Conservation (phyloP, 1,140 invertebrate species). For the Halictus rubicundus region DNA sequence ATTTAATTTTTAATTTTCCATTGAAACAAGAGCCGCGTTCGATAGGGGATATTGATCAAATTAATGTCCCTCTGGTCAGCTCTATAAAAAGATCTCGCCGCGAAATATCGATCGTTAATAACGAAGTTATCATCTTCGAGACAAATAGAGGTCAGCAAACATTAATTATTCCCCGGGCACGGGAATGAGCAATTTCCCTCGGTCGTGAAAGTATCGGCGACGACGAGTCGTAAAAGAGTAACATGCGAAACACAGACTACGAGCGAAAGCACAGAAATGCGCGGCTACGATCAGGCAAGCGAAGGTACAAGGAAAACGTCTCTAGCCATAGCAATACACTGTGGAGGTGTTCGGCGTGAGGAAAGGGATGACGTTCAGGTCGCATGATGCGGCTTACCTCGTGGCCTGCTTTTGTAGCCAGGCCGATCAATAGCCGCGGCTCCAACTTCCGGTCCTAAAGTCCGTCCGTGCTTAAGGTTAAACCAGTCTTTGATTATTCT, state of each 20-base stretch:
- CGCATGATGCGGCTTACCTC: slow-evolving; percentile 74
- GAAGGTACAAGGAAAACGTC: neutral
- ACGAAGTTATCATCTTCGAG: no score
- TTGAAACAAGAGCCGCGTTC: no score
- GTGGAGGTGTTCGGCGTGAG: slow-evolving; percentile 58
- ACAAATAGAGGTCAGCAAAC: neutral
- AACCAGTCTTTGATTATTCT: slow-evolving; percentile 55
- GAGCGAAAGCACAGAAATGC: neutral
- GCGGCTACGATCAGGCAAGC: neutral
- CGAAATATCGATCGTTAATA: no score
- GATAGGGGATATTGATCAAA: no score
- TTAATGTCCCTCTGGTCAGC: no score
- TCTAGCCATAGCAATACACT: neutral
- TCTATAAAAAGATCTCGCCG: no score
- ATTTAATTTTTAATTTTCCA: no score
- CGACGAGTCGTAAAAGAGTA: neutral
- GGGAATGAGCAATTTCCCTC: neutral
- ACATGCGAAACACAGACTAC: neutral
- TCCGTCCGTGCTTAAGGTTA: slow-evolving; percentile 66
- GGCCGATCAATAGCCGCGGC: slow-evolving; percentile 74
- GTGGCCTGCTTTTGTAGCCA: slow-evolving; percentile 69
- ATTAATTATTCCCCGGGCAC: neutral
- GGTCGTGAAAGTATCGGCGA: slow-evolving; percentile 1
- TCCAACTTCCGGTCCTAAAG: slow-evolving; percentile 69
- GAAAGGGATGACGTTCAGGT: slow-evolving; percentile 61